Evolutionary conservation across 2,797 vertebrate genomes (phyloP), one percentile per base, ranked within the genome.

Genomic region (Microcaecilia unicolor): DNA sequence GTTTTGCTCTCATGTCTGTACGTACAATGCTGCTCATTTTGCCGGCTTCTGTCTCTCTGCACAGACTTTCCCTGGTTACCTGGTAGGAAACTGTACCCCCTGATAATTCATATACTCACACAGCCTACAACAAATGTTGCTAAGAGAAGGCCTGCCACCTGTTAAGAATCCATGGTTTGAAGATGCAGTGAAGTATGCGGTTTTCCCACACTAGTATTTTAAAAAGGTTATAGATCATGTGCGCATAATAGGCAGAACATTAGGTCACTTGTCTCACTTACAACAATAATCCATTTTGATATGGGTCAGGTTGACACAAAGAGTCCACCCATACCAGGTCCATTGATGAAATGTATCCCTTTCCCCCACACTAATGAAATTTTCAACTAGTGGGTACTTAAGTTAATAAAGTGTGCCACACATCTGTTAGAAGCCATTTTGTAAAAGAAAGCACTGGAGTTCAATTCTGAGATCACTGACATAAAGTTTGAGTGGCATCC

Each of bases 151-250:
- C 63, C 78, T 83, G 77, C 82, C 77, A 81, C 83, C 76, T 81
- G 78, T 80, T 70, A 85, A 76, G 87, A 88, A 90, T 90, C 55
- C 25, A 6, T 31, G 54, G 59, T 69, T 76, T 65, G 43, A 58
- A 64, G 74, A 73, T 61, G 68, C 67, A 74, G 69, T 77, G 64
- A 72, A 80, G 76, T 51, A 70, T 59, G 49, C 76, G 70, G 67
- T 68, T 89, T 90, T 89, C 88, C 88, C 88, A 89, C 87, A 89
- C 72, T 86, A 76, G 48, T 78, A 74, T 81, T 80, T 83, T 81
- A 81, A 80, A n/a, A 82, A 85, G 81, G 84, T 86, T 83, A 84
- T 82, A 86, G 85, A 85, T 86, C 81, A 83, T 84, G 76, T 76
- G 78, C 75, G 80, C 56, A 70, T 80, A 81, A 81, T 70, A 81